A percentile compares a stretch with the other conserved stretches of the same genome.
Evolutionary conservation across 2,113 vertebrate genomes (phyloP).

Genomic region (Ophthalmolycus amberensis): DNA sequence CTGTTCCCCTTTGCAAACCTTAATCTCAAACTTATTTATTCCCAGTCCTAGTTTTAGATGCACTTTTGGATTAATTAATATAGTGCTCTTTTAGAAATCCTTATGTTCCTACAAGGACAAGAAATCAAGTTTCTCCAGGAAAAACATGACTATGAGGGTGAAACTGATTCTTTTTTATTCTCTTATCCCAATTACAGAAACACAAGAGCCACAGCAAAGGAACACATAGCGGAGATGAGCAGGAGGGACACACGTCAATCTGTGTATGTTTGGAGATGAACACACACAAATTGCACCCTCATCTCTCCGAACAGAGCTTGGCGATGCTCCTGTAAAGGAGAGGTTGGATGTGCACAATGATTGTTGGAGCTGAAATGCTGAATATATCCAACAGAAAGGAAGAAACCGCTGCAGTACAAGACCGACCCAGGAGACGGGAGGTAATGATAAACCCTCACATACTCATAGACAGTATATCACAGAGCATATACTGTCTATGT

Average conservation of each 20-base stretch:
- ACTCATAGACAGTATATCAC: background rate
- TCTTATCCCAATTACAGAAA: background rate
- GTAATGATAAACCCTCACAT: background rate
- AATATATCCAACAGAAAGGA: conserved; percentile 10
- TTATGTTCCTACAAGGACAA: background rate
- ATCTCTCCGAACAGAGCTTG: conserved; percentile 9
- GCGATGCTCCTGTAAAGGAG: background rate
- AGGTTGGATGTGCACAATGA: background rate
- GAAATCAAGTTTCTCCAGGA: background rate
- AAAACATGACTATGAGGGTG: background rate
- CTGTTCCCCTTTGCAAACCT: background rate
- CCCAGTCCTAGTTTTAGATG: background rate
- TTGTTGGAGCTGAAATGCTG: conserved; percentile 2
- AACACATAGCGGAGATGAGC: background rate
- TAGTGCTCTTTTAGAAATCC: background rate
- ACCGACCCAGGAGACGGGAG: background rate
- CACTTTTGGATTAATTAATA: background rate
- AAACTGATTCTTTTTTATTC: background rate
- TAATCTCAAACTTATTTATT: background rate
- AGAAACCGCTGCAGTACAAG: background rate
- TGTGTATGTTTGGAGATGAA: background rate
- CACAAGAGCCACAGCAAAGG: background rate
- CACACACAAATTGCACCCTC: conserved; percentile 1
- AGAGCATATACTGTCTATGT: background rate
- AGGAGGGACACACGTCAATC: conserved; percentile 10